Evolutionary conservation across 2,113 vertebrate genomes (phyloP), one percentile per base, ranked within the genome.

Genomic region (Oryzias javanicus): DNA sequence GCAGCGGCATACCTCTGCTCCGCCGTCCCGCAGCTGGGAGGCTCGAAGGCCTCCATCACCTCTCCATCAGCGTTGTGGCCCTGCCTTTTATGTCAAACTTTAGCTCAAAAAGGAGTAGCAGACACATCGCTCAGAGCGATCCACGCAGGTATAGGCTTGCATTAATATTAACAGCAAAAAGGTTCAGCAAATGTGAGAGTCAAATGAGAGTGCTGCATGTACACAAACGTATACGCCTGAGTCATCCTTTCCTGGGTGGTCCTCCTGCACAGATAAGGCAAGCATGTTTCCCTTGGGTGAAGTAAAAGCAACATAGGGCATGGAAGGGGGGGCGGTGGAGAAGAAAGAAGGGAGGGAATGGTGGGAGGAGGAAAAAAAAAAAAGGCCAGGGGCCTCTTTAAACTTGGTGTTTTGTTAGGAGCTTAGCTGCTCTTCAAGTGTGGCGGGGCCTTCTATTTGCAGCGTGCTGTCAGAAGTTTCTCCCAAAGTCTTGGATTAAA

Each of bases 191-290:
- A 83, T 76, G 72, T 47, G 74, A 77, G 80, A 78, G 72, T 82
- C 65, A 82, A 74, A 84, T 78, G 60, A 81, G 70, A 63, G 70
- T 52, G 75, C 70, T 62, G 56, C 45, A 18, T n/a, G 42, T 53
- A 44, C 70, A 58, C 65, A 73, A 5, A 66, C 55, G 49, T 14
- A 55, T 24, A 60, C 25, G 63, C 86, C 79, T 76, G 76, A 87
- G 83, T 88, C 86, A 87, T 85, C 42, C 74, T 87, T 87, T 88
- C 89, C 86, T 91, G 90, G 91, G 91, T 92, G 91, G 91, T 92
- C 91, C 81, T 85, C 70, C 80, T 80, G 82, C 66, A 75, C 84
- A 90, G 90, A 91, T 91, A 91, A 92, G 88, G 75, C 74, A 80
- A 87, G 85, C 80, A 85, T 83, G 86, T 87, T 87, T 89, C 88